Percentiles rank a stretch among this genome's conserved stretches.
Evolutionary conservation across 30 jellyfish, hydroid and myxozoan species (phyloP).

Genomic region (Hydra vulgaris): DNA sequence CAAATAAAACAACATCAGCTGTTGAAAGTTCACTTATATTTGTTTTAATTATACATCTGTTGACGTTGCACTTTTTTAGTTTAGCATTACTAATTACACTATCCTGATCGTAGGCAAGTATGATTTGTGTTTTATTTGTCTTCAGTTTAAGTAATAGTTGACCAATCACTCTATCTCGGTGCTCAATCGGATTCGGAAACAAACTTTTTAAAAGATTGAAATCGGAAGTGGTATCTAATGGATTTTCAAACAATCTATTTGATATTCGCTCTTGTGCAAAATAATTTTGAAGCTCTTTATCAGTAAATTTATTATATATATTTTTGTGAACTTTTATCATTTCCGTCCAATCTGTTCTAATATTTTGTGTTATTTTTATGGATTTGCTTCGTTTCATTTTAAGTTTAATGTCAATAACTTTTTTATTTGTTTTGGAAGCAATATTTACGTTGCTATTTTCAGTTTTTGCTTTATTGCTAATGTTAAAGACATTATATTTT

Average conservation of each 20-base stretch:
- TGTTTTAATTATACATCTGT: not conserved
- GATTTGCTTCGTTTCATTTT: no score
- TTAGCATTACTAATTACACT: not conserved
- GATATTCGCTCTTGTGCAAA: not conserved
- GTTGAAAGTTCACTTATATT: not conserved
- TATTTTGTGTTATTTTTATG: no score
- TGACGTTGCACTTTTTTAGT: slow-evolving; percentile 4
- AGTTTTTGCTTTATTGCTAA: no score
- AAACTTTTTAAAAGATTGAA: not conserved
- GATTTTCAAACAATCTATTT: not conserved
- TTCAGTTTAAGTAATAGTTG: not conserved
- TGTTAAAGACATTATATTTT: no score
- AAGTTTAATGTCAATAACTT: no score
- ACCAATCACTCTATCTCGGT: not conserved
- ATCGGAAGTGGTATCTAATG: not conserved
- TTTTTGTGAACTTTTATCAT: no score
- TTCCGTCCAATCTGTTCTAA: no score
- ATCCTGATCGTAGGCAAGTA: not conserved
- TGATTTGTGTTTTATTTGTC: not conserved
- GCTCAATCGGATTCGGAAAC: not conserved
- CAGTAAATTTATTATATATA: no score
- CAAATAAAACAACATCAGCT: slow-evolving; percentile 5
- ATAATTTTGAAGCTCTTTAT: no score
- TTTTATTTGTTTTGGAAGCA: no score
- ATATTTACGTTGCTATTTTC: no score